phyloP scores from a whole-genome alignment of 1,140 invertebrate genomes.

The Lucilia sericata region DNA sequence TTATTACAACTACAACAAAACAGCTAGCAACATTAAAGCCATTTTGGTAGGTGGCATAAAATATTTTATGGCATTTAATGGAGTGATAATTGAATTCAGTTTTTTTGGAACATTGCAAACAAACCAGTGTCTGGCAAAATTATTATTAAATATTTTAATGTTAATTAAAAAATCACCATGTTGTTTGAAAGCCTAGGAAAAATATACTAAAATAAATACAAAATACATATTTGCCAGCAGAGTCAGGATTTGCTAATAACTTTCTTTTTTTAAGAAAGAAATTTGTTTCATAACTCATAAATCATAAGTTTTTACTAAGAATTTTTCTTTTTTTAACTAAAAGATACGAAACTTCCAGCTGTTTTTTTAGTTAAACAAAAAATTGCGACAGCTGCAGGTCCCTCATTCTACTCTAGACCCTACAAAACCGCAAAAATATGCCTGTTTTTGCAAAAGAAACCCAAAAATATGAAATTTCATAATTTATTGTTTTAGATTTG shows the following conservation, averaged over 20 bases:
- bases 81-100: constrained; percentile 15
- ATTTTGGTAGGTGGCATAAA: background rate
- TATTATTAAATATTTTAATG: too few relatives aligned
- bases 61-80: background rate
- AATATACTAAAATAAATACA: background rate
- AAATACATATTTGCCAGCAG: background rate
- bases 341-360: background rate
- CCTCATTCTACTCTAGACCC: too few relatives aligned
- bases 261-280: background rate
- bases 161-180: too few relatives aligned
- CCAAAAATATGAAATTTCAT: constrained; percentile 31
- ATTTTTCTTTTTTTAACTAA: background rate
- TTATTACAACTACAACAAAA: background rate
- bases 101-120: background rate
- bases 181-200: background rate
- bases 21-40: background rate
- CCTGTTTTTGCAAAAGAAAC: constrained; percentile 26
- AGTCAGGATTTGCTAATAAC: background rate
- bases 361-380: background rate
- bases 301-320: background rate
- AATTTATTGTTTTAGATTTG: constrained; percentile 24
- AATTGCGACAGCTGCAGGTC: constrained; percentile 34
- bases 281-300: background rate
- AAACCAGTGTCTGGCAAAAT: background rate
- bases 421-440: constrained; percentile 28